phyloP scores from a whole-genome alignment of 2,888 invertebrate species.

The Tachina lurida region DNA sequence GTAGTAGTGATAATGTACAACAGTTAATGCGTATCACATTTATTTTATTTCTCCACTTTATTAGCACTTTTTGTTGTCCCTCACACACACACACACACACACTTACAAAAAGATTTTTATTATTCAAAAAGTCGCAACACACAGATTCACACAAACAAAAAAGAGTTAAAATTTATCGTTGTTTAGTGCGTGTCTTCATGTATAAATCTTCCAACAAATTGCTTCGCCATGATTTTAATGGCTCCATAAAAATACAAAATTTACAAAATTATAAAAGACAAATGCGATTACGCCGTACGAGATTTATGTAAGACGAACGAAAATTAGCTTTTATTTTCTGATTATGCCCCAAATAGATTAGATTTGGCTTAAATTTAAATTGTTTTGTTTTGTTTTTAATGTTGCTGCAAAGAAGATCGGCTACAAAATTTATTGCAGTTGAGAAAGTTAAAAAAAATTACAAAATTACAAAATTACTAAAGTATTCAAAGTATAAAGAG shows the following conservation, averaged over 20 bases:
- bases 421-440: slow-evolving; percentile 20
- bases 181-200: slow-evolving; percentile 72
- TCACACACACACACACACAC: slow-evolving; percentile 26
- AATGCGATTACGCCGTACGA: slow-evolving; percentile 53
- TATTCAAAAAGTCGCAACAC: neutral
- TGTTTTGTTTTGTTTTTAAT: slow-evolving; percentile 28
- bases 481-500: neutral
- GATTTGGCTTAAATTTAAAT: slow-evolving; percentile 38
- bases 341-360: slow-evolving; percentile 49
- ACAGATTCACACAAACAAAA: slow-evolving; percentile 6
- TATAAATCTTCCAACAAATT: slow-evolving; percentile 74
- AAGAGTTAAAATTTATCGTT: slow-evolving; percentile 72
- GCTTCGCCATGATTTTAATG: slow-evolving; percentile 73
- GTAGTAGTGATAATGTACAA: neutral
- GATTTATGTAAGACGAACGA: slow-evolving; percentile 58
- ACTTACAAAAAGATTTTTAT: slow-evolving; percentile 5
- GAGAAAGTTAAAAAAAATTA: neutral
- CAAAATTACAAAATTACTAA: neutral
- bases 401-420: slow-evolving; percentile 6
- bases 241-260: slow-evolving; percentile 64
- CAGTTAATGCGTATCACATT: slow-evolving; percentile 56
- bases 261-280: slow-evolving; percentile 38
- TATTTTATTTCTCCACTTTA: slow-evolving; percentile 59
- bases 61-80: slow-evolving; percentile 12
- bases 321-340: slow-evolving; percentile 65